Base-by-base conservation (phyloP, 2,888 invertebrate species). In the Masnerella sp. region DNA sequence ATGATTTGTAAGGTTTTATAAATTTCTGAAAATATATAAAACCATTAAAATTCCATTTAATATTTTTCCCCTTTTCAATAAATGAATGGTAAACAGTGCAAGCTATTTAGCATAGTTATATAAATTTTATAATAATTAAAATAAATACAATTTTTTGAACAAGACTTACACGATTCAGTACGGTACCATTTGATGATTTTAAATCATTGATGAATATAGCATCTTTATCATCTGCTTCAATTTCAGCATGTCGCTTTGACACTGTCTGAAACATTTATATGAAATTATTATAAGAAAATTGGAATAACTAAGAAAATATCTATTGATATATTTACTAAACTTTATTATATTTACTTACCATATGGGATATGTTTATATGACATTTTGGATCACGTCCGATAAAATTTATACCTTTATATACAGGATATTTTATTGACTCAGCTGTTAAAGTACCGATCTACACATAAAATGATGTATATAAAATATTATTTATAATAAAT, bases 161-260 rank as follows among this genome's bases (percentile, higher is more conserved):
- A 40, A 40, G 32, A 54, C 65, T 83, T 85, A 90, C 90, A 78
- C 87, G 86, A 68, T 88, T 89, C 32, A 89, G 79, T 65, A 83
- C 85, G 3, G 90, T 89, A 76, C 86, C 88, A 79, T 90, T 90
- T 5, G 86, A 82, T 65, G 90, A 90, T 43, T 87, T 83, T 20
- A 88, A 81, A 77, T 90, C 90, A 78, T 84, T 88, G 15, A 90
- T 83, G 75, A 90, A 85, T 20, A 74, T 36, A 14, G 62, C 65
- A 7, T 69, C 64, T 18, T 2, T 52, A 9, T 67, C 61, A 12
- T 65, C 75, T 0, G 88, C 87, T 76, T 90, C 89, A 54, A 90
- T 89, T 68, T 89, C 88, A 8, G 89, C 89, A 83, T 90, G 90
- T 47, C 86, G 81, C 72, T 88, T 88, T 0, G 90, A 90, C 11